Evolutionary conservation across 2,797 vertebrate species (phyloP).

Genomic region (Sebastes ruberrimus): DNA sequence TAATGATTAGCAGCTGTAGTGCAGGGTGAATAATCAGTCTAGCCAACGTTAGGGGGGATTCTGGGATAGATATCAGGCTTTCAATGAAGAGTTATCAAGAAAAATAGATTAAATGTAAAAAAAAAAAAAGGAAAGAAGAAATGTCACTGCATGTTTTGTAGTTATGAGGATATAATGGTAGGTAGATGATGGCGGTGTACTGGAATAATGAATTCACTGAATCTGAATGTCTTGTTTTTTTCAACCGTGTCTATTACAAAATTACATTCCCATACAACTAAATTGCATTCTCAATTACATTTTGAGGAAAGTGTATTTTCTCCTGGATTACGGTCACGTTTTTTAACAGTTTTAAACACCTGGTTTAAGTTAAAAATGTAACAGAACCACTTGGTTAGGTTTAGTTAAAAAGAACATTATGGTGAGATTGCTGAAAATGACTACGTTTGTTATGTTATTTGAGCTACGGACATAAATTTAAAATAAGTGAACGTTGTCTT

Average conservation of each 20-base stretch:
- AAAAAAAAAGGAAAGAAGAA: background rate
- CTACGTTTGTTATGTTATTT: no score
- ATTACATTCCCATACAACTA: no score
- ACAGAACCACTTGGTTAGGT: no score
- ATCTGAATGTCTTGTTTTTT: background rate
- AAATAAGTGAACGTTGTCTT: no score
- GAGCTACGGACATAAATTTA: no score
- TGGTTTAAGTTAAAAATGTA: no score
- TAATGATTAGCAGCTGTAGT: conserved; percentile 25
- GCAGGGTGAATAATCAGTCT: conserved; percentile 10
- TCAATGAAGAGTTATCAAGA: background rate
- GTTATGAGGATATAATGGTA: background rate
- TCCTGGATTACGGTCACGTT: no score
- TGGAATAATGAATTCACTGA: background rate
- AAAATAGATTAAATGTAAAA: background rate
- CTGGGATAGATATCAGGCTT: background rate
- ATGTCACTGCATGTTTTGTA: background rate
- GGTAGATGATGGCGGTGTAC: background rate
- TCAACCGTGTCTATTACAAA: background rate
- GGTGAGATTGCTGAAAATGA: no score
- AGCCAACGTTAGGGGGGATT: background rate
- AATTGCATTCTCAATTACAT: no score
- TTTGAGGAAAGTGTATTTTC: no score
- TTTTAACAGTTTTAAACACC: no score
- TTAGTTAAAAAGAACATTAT: no score